phyloP scores from a whole-genome alignment of 2,888 invertebrate genomes.

The Cremastobaeus sp. region DNA sequence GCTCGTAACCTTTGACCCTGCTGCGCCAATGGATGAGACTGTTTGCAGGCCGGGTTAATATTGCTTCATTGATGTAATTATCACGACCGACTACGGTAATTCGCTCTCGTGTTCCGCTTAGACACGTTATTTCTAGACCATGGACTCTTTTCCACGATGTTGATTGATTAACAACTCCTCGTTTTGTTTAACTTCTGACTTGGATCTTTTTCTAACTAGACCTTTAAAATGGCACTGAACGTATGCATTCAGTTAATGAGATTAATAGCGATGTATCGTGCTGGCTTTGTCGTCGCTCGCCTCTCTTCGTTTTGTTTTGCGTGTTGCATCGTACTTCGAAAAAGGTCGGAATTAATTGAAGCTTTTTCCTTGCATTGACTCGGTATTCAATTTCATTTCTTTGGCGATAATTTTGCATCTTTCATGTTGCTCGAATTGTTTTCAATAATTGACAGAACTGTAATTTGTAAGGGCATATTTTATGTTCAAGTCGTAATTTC shows the following conservation, averaged over 20 bases:
- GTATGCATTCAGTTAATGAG: slow-evolving; percentile 36
- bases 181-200: slow-evolving; percentile 35
- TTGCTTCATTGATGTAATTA: slow-evolving; percentile 35
- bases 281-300: slow-evolving; percentile 4
- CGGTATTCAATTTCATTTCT: too few species aligned
- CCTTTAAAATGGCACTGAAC: slow-evolving; percentile 37
- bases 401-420: too few species aligned
- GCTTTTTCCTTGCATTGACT: slow-evolving; percentile 1
- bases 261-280: slow-evolving; percentile 33
- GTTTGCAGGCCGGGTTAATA: slow-evolving; percentile 21
- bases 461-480: too few species aligned
- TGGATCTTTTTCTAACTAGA: slow-evolving; percentile 37
- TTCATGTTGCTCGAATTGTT: too few species aligned
- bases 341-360: slow-evolving; percentile 10
- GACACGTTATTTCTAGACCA: slow-evolving; percentile 49
- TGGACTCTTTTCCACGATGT: slow-evolving; percentile 52
- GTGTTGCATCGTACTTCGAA: slow-evolving; percentile 1
- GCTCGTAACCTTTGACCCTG: slow-evolving; percentile 33
- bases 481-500: too few species aligned
- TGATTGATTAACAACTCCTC: slow-evolving; percentile 45
- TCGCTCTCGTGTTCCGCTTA: slow-evolving; percentile 38
- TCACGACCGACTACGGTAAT: slow-evolving; percentile 16
- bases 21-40: background rate
- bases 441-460: too few species aligned
- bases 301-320: slow-evolving; percentile 4